Conservation (phyloP, 2,797 vertebrate genomes). For the Chrysocyon brachyurus region DNA sequence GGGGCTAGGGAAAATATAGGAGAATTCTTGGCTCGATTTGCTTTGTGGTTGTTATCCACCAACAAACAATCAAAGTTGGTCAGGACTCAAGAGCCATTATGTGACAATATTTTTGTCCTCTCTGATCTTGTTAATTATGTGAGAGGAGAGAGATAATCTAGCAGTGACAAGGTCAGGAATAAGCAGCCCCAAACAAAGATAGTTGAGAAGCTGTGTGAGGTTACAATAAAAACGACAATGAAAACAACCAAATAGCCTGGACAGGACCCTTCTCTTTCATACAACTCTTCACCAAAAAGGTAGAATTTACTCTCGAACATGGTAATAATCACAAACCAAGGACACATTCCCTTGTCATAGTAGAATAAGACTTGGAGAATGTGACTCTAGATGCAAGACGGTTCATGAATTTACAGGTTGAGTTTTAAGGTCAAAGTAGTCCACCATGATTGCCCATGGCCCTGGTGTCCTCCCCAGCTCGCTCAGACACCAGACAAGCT, state of each 20-base stretch:
- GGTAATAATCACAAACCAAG: background rate
- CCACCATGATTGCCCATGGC: rapidly evolving
- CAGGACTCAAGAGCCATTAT: background rate
- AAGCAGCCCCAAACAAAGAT: background rate
- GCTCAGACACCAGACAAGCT: background rate
- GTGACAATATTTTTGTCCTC: background rate
- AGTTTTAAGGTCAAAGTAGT: rapidly evolving
- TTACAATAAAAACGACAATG: background rate
- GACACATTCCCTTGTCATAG: no score
- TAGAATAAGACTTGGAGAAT: background rate
- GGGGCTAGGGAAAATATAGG: background rate
- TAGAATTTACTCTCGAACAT: no score
- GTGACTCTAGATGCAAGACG: background rate
- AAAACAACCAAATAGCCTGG: background rate
- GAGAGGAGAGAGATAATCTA: background rate
- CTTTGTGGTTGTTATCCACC: background rate
- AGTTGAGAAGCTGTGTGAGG: background rate
- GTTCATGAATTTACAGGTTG: no score
- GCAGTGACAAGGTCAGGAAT: background rate
- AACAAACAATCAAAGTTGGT: background rate
- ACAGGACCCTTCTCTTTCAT: background rate
- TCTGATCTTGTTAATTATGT: no score
- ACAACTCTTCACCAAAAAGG: background rate
- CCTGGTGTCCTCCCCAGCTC: background rate
- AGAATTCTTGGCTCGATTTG: background rate